A percentile compares a stretch with the other conserved stretches of the same genome.
phyloP scores from a whole-genome alignment of 2,113 vertebrate species.

The Mystacornis crossleyi region DNA sequence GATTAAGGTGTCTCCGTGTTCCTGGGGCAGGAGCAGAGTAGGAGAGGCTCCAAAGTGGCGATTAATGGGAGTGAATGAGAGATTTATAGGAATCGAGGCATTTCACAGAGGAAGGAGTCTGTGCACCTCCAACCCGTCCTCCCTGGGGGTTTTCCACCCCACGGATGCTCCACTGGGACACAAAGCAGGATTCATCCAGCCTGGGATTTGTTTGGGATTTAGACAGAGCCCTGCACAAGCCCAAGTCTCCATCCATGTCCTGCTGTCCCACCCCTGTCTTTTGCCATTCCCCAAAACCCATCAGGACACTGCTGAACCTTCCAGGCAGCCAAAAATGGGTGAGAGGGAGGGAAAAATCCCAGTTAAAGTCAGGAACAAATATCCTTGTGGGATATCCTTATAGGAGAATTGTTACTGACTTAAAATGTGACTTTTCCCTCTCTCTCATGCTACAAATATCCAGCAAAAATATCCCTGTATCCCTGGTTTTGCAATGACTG shows the following conservation, averaged over 20 bases:
- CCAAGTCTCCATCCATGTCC: fast-evolving
- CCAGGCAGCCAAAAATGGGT: neutral
- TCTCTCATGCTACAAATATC: neutral
- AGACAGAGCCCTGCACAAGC: too few species aligned
- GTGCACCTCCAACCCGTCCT: fast-evolving
- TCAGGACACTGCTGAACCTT: neutral
- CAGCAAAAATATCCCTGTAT: neutral
- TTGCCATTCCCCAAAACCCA: neutral
- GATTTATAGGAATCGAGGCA: neutral
- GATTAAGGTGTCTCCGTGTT: neutral
- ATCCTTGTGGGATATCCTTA: neutral
- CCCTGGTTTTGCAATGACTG: neutral
- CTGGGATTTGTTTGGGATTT: neutral
- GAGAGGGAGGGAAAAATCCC: neutral
- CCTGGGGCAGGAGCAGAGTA: neutral
- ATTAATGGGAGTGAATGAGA: neutral
- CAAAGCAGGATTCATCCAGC: neutral
- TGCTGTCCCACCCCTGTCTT: neutral
- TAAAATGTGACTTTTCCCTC: fast-evolving
- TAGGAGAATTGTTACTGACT: neutral
- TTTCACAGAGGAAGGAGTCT: neutral
- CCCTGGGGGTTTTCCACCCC: neutral
- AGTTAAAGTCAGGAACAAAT: neutral
- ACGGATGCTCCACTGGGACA: fast-evolving
- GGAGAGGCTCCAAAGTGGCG: neutral